phyloP scores from a whole-genome alignment of 2,888 invertebrate genomes.

The Ormyrus labotus region DNA sequence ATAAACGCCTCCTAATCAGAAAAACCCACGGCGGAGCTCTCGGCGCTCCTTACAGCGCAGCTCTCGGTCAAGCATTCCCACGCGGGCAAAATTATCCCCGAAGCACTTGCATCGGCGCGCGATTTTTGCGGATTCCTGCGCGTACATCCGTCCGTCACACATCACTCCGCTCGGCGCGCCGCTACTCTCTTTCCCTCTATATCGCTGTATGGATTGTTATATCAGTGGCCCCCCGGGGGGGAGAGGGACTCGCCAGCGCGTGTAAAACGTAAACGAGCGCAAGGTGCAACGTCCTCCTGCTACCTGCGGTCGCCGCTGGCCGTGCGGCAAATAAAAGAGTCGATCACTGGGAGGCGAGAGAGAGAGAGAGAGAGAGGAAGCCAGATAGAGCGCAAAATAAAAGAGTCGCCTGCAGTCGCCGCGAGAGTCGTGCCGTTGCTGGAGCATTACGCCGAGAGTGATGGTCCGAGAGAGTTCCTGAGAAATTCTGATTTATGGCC shows the following conservation, averaged over 20 bases:
- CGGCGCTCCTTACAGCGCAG: too few relatives aligned
- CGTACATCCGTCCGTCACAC: too few relatives aligned
- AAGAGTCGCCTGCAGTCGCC: neutral
- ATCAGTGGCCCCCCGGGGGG: constrained; percentile 17
- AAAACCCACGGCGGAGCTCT: too few relatives aligned
- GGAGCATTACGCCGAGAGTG: neutral
- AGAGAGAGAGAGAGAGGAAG: neutral
- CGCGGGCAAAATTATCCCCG: neutral
- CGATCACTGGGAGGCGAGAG: neutral
- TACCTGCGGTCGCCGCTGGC: neutral
- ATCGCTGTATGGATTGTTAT: constrained; percentile 5
- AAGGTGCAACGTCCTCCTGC: constrained; percentile 21
- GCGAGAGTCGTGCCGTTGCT: neutral
- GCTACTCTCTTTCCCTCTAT: too few relatives aligned
- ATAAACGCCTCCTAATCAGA: too few relatives aligned
- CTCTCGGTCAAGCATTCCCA: neutral
- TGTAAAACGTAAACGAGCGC: constrained; percentile 7
- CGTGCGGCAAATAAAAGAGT: neutral
- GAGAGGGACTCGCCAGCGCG: neutral
- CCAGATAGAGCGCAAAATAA: constrained; percentile 1
- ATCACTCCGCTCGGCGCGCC: too few relatives aligned
- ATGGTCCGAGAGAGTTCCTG: too few relatives aligned
- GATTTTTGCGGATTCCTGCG: too few relatives aligned
- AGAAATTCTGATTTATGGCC: too few relatives aligned
- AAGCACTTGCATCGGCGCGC: neutral